Conservation (phyloP, 2,888 invertebrate genomes). For the Polietes domitor region DNA sequence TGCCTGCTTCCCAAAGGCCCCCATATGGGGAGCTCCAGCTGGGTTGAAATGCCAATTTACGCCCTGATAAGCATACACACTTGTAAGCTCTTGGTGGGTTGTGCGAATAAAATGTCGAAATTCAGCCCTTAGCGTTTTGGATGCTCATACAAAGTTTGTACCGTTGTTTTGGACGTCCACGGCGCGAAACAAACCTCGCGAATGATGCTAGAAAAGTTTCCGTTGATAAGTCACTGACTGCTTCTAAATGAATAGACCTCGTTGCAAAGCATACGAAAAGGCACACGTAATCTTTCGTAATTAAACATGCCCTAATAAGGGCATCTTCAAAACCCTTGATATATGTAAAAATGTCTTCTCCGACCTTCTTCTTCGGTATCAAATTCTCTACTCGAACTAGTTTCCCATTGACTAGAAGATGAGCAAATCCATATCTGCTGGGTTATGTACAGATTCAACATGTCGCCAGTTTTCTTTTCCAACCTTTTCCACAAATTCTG, state of each 20-base stretch:
- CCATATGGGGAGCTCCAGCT: slow-evolving; percentile 53
- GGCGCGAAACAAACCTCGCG: too few species aligned
- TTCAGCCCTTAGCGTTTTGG: slow-evolving; percentile 38
- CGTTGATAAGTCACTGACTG: slow-evolving; percentile 44
- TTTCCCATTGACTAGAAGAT: background rate
- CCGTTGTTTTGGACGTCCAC: slow-evolving; percentile 57
- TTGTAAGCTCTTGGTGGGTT: too few species aligned
- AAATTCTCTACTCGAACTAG: too few species aligned
- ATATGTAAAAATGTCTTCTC: background rate
- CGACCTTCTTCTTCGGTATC: background rate
- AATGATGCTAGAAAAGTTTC: slow-evolving; percentile 47
- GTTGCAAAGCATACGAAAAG: too few species aligned
- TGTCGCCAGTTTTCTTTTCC: background rate
- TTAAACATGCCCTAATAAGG: background rate
- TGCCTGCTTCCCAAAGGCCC: too few species aligned
- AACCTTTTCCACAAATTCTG: background rate
- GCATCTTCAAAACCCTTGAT: too few species aligned
- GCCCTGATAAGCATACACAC: slow-evolving; percentile 32
- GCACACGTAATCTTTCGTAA: too few species aligned
- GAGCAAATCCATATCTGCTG: background rate
- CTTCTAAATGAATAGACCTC: slow-evolving; percentile 46
- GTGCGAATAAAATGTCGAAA: slow-evolving; percentile 23
- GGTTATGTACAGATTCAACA: background rate
- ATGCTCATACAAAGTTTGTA: slow-evolving; percentile 57
- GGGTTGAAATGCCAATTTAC: slow-evolving; percentile 60